Evolutionary conservation across 2,797 vertebrate species (phyloP), one percentile per base, ranked within the genome.

Genomic region (Syngnathus rostellatus): DNA sequence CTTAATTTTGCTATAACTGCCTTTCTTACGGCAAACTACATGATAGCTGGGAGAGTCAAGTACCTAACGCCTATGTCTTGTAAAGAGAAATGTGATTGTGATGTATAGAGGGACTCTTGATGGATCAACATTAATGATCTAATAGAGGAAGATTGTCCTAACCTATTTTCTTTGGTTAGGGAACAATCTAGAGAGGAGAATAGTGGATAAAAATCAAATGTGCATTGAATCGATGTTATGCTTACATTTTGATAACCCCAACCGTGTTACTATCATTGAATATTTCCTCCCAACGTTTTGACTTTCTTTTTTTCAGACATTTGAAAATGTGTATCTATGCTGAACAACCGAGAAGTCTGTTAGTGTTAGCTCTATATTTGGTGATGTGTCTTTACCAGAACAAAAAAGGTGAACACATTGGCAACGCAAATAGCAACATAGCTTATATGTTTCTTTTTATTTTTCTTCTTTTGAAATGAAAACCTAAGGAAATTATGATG

Each of bases 161-260:
- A 64, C 74, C 66, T 80, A 79, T 87, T 85, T 86, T 87, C 69
- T 87, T 88, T 86, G 80, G 78, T 69, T 81, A 81, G 63, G 65
- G 77, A 83, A 83, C 69, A 74, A 74, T 79, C 64, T 74, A 0
- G 64, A 54, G 31, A 70, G 74, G 76, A 63, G 70, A 75, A 65
- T 19, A 74, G 61, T 69, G 75, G 69, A 80, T 77, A 46, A 76
- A 72, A 83, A 87, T 77, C 77, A 82, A 82, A 83, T 80, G 78
- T 83, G 81, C 87, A 73, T 72, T 85, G 71, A 85, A 46, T 84
- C 80, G 77, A 85, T 81, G 81, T 80, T 77, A 86, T 85, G 83
- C 85, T 86, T 85, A 73, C 84, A 82, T 80, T 89, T 87, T 88
- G 86, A 83, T 87, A 84, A 85, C 77, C 76, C 81, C 79, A 77